These are phyloP conservation scores for Cirrhinus molitorella DNA, from an alignment of 2,797 vertebrate species.

Conservation along the genomic window DNA sequence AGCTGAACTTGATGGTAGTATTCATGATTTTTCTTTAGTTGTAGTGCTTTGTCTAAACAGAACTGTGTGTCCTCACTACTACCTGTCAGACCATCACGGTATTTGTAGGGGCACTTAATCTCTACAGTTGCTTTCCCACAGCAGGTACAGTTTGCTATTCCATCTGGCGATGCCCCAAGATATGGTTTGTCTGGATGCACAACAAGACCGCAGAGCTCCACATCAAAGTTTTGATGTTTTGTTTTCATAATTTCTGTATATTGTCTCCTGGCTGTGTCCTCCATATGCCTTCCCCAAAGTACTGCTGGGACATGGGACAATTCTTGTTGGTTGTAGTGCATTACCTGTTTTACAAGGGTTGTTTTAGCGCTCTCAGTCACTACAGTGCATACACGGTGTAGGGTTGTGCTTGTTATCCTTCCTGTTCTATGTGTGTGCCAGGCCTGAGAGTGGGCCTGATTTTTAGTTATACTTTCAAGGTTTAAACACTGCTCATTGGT, in stretches of 20 bases:
- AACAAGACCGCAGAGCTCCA: background rate
- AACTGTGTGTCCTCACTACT: slow-evolving; percentile 27
- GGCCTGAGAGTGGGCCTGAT: slow-evolving; percentile 6
- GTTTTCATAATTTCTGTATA: slow-evolving; percentile 15
- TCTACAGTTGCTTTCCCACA: slow-evolving; percentile 30
- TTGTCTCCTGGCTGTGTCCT: slow-evolving; percentile 10
- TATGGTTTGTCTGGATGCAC: slow-evolving; percentile 10
- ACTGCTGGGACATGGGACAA: background rate
- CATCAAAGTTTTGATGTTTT: slow-evolving; percentile 3
- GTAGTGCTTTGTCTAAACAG: background rate
- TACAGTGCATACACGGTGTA: background rate
- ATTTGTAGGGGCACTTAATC: slow-evolving; percentile 35
- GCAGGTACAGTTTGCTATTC: slow-evolving; percentile 24
- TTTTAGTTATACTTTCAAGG: background rate
- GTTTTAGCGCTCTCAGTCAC: background rate
- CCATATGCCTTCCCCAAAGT: background rate
- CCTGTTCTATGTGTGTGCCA: slow-evolving; percentile 15
- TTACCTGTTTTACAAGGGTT: slow-evolving; percentile 13
- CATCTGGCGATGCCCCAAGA: slow-evolving; percentile 30
- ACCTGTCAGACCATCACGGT: slow-evolving; percentile 9
- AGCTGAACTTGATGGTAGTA: slow-evolving; percentile 34
- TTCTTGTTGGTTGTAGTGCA: slow-evolving; percentile 22
- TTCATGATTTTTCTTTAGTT: slow-evolving; percentile 13
- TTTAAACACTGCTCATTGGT: slow-evolving; percentile 1
- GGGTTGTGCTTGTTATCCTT: slow-evolving; percentile 12